These are phyloP conservation scores for Drosophila nigromelanica DNA, from an alignment of 1,140 invertebrate genomes.

Conservation along the genomic window DNA sequence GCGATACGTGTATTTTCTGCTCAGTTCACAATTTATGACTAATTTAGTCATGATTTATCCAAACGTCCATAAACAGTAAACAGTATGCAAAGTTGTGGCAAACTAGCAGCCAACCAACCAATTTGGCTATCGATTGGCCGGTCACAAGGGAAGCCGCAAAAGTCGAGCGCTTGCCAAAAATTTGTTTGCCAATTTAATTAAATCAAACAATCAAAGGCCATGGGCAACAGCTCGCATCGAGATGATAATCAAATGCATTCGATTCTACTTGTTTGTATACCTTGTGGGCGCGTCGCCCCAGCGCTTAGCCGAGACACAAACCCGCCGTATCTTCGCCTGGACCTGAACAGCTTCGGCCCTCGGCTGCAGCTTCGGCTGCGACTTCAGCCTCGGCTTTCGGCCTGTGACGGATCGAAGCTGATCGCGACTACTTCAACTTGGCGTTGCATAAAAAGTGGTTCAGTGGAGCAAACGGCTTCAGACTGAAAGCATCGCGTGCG, in stretches of 20 bases:
- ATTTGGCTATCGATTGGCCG: conserved; percentile 33
- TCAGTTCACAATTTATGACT: conserved; percentile 63
- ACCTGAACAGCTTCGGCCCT: conserved; percentile 1
- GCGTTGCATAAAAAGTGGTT: conserved; percentile 79
- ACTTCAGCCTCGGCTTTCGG: neutral
- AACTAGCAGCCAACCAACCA: too few species aligned
- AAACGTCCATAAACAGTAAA: conserved; percentile 74
- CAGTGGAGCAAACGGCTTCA: conserved; percentile 83
- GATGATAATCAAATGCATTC: conserved; percentile 48
- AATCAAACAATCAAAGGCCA: conserved; percentile 39
- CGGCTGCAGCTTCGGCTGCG: neutral
- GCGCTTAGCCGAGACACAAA: conserved; percentile 39
- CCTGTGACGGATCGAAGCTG: conserved; percentile 15
- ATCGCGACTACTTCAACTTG: conserved; percentile 64
- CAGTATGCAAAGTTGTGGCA: conserved; percentile 45
- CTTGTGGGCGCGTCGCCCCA: conserved; percentile 15
- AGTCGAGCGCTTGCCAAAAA: conserved; percentile 18
- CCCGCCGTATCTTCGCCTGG: conserved; percentile 34
- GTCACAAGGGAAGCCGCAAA: conserved; percentile 10
- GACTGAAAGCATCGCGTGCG: conserved; percentile 58
- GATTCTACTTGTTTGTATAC: conserved; percentile 8
- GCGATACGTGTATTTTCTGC: conserved; percentile 41
- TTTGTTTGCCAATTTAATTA: conserved; percentile 53
- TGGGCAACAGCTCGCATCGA: conserved; percentile 39
- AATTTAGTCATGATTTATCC: conserved; percentile 75